Base-by-base conservation (phyloP, 2,797 vertebrate genomes). In the Chelmon rostratus region DNA sequence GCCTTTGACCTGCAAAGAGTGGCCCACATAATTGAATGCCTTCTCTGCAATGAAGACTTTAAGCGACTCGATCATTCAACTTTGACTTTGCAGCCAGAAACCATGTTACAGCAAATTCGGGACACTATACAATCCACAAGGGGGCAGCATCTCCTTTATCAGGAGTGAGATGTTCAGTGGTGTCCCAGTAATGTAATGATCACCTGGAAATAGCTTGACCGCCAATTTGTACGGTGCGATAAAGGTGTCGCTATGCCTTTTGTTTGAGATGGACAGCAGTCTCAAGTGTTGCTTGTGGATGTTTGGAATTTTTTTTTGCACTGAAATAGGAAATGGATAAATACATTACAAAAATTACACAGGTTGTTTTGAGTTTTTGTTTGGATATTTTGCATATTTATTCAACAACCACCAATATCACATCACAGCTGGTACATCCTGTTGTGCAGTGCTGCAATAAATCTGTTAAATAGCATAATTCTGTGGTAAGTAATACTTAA, bases 1-100 rank as follows among this genome's bases (percentile, higher is more conserved):
- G 94, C 95, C 25, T 99, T 99, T 69, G 98, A 99, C 84, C 89
- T 98, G 2, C 92, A 97, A 81, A 94, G 96, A 82, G 94, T 97
- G 9, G 91, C 92, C n/a, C 94, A 96, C 61, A 94, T 97, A 79
- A 93, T 99, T 44, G 95, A 96, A 49, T 96, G 96, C 12, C 84
- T 99, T n/a, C 95, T 97, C 6, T 94, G 92, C 72, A 96, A 98
- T 31, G 96, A 96, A 28, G 97, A 99, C 89, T 99, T 99, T 89
- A 96, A 95, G 78, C 93, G 90, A 46, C 93, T 99, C 0, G 96
- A 97, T 49, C 93, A 91, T 2, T 91, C 93, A 0, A 23, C 89
- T 0, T 93, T 96, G 46, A 93, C 88, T 3, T 93, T 95, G 0
- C 78, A 89, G 65, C 96, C 96, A 12, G 96, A 95, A 70, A 90